A percentile compares a stretch with the other conserved stretches of the same genome.
Evolutionary conservation across 2,113 vertebrate species (phyloP).

Genomic region (Alosa alosa): DNA sequence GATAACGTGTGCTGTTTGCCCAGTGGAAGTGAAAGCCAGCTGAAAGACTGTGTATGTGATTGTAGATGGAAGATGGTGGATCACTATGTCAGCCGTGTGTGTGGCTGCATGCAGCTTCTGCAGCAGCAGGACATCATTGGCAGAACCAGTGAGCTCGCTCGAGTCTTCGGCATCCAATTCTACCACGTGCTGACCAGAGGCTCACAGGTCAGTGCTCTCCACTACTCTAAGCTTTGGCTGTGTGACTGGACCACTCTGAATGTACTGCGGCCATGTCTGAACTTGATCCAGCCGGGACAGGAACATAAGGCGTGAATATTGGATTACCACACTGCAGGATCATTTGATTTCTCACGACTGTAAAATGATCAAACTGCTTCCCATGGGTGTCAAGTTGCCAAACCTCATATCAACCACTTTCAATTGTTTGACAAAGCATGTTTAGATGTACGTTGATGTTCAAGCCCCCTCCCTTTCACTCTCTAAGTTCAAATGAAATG

Average conservation of each 20-base stretch:
- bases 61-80: conserved; percentile 95
- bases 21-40: not conserved
- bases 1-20: not conserved
- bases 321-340: not conserved
- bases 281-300: not conserved
- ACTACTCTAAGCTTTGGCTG: too few relatives aligned
- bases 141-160: conserved; percentile 94
- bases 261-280: not conserved
- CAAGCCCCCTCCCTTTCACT: not conserved
- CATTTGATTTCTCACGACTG: not conserved
- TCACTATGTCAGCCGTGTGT: conserved; percentile 86
- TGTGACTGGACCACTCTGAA: not conserved
- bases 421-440: not conserved
- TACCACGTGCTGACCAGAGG: conserved; percentile 94
- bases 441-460: not conserved
- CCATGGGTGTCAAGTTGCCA: not conserved
- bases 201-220: conserved; percentile 69
- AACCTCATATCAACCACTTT: not conserved
- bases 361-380: not conserved
- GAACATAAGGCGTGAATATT: not conserved
- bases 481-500: not conserved
- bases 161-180: conserved; percentile 97
- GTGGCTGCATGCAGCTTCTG: conserved; percentile 85
- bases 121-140: conserved; percentile 90
- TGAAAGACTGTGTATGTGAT: conserved; percentile 20